Conservation (phyloP, 2,888 invertebrate genomes). For the Hyposoter dolosus region DNA sequence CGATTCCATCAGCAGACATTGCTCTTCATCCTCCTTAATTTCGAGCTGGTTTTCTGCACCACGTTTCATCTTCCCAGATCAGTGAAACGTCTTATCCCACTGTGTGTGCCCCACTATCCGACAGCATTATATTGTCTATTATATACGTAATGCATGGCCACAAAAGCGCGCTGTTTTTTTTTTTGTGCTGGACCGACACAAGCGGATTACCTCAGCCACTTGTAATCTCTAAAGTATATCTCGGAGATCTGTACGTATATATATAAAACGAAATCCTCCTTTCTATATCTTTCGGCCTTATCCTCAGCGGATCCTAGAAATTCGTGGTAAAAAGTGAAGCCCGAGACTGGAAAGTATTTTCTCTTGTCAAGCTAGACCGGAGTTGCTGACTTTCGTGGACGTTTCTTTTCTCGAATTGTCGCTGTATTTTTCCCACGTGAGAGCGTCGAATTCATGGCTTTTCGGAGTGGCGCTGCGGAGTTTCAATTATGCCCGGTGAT, state of each 20-base stretch:
- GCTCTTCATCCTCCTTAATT: not conserved
- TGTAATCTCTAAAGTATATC: constrained; percentile 60
- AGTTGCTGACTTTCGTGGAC: not conserved
- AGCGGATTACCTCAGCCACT: constrained; percentile 63
- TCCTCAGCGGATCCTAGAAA: constrained; percentile 7
- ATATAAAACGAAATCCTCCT: not conserved
- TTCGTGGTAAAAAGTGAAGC: not conserved
- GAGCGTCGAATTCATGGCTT: not conserved
- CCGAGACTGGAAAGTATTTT: constrained; percentile 10
- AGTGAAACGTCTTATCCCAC: constrained; percentile 48
- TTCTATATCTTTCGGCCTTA: constrained; percentile 16
- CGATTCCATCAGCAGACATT: constrained; percentile 44
- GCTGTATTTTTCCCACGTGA: not conserved
- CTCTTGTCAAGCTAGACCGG: not conserved
- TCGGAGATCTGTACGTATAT: constrained; percentile 8
- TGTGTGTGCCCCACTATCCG: constrained; percentile 8
- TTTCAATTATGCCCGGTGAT: no score
- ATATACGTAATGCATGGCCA: constrained; percentile 38
- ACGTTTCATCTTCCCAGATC: constrained; percentile 30
- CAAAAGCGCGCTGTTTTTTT: constrained; percentile 49
- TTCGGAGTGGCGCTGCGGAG: no score
- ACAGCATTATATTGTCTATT: constrained; percentile 24
- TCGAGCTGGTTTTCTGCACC: constrained; percentile 21
- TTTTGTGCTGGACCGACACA: constrained; percentile 50
- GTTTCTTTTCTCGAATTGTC: not conserved